phyloP scores from a whole-genome alignment of 2,113 vertebrate genomes.

The Thermophis baileyi region DNA sequence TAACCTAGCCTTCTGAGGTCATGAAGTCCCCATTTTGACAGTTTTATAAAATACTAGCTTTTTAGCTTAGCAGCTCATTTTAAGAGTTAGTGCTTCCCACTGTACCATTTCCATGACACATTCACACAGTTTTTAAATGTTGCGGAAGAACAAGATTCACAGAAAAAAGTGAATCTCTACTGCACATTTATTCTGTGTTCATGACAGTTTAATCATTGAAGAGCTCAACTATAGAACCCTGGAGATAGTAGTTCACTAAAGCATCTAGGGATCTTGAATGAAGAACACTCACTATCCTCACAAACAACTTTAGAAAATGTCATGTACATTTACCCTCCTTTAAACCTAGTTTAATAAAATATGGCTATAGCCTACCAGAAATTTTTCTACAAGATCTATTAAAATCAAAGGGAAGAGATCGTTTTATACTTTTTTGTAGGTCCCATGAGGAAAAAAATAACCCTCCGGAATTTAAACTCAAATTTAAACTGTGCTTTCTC shows the following conservation, averaged over 20 bases:
- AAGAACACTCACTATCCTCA: neutral
- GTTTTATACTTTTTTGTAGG: neutral
- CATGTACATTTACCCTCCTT: neutral
- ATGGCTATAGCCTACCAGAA: neutral
- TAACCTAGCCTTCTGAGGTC: neutral
- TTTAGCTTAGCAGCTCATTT: neutral
- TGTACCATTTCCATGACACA: neutral
- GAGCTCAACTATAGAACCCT: neutral
- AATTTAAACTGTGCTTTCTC: conserved; percentile 51
- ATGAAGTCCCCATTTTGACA: neutral
- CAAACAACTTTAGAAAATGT: neutral
- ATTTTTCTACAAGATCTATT: neutral
- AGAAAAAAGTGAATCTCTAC: neutral
- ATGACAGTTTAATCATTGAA: neutral
- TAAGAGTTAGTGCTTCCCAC: neutral
- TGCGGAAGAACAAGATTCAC: neutral
- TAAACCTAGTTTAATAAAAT: neutral
- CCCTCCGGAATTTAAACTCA: conserved; percentile 45
- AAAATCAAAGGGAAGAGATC: neutral
- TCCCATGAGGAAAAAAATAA: neutral
- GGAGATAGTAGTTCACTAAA: neutral
- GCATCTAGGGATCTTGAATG: neutral
- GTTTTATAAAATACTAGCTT: neutral
- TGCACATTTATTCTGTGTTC: neutral
- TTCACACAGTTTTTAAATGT: neutral